phyloP scores from a whole-genome alignment of 2,113 vertebrate species.

The Lethenteron camtschaticum region DNA sequence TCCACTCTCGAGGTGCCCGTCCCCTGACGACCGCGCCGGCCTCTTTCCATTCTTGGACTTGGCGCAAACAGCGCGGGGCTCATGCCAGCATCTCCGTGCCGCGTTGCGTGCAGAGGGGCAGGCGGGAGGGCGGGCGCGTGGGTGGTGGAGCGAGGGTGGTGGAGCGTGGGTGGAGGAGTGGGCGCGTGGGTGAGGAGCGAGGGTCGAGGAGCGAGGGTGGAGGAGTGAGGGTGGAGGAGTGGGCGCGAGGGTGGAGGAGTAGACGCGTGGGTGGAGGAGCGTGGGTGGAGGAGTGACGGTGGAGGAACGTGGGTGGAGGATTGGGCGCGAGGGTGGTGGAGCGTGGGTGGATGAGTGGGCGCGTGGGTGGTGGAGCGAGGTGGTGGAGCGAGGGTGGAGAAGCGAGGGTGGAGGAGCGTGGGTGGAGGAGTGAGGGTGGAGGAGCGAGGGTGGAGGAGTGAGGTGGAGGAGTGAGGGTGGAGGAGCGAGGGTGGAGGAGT shows the following conservation, averaged over 20 bases:
- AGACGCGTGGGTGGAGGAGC: constrained; percentile 14
- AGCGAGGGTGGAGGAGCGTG: constrained; percentile 16
- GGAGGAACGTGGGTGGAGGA: constrained; percentile 11
- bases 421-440: constrained; percentile 10
- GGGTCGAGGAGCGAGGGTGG: constrained; percentile 10
- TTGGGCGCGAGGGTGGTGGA: background rate
- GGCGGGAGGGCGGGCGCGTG: constrained; percentile 26
- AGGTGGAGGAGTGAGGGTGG: constrained; percentile 9
- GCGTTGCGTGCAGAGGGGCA: constrained; percentile 22
- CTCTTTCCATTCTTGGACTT: constrained; percentile 13
- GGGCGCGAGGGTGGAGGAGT: constrained; percentile 21
- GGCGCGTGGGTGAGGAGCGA: constrained; percentile 25
- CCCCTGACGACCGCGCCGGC: background rate
- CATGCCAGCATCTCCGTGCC: constrained; percentile 24
- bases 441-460: too few species aligned
- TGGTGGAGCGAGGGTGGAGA: constrained; percentile 30
- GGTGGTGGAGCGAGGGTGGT: background rate
- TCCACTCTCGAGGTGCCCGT: constrained; percentile 8
- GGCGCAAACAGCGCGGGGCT: constrained; percentile 19
- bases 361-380: constrained; percentile 5
- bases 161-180: background rate
- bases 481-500: background rate
- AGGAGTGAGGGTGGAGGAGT: constrained; percentile 21
- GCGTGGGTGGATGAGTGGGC: background rate
- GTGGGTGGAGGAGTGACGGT: constrained; percentile 15